These are phyloP conservation scores for Tachina fera DNA, from an alignment of 2,888 invertebrate genomes.

Conservation along the genomic window DNA sequence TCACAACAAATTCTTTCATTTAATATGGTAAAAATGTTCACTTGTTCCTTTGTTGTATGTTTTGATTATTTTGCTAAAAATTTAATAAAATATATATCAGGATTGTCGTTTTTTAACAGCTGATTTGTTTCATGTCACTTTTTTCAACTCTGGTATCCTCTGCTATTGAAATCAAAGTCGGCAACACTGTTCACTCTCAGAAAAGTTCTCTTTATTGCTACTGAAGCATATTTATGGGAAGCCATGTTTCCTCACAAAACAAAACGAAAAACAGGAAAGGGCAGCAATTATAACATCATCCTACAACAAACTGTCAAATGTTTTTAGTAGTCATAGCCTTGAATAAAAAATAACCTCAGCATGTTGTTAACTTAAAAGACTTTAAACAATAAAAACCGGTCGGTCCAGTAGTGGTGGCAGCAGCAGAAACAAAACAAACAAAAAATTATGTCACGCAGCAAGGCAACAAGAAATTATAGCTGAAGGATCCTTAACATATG, in stretches of 20 bases:
- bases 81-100: too few species aligned
- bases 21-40: too few species aligned
- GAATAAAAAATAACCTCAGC: conserved; percentile 15
- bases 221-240: conserved; percentile 30
- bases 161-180: too few species aligned
- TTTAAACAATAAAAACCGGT: background rate
- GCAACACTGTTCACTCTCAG: conserved; percentile 5
- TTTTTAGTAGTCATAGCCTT: conserved; percentile 17
- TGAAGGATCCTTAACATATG: conserved; percentile 6
- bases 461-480: background rate
- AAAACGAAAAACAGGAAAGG: background rate
- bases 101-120: too few species aligned
- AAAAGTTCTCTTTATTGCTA: conserved; percentile 25
- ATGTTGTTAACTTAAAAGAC: conserved; percentile 1
- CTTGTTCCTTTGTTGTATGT: too few species aligned
- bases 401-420: conserved; percentile 11
- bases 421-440: background rate
- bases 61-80: too few species aligned
- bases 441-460: conserved; percentile 14
- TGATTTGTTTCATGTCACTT: too few species aligned
- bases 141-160: too few species aligned
- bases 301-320: background rate
- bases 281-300: background rate
- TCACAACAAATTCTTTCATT: too few species aligned
- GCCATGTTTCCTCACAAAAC: background rate